A percentile compares a stretch with the other conserved stretches of the same genome.
Evolutionary conservation across 2,113 vertebrate genomes (phyloP).

Genomic region (Limnothrissa miodon): DNA sequence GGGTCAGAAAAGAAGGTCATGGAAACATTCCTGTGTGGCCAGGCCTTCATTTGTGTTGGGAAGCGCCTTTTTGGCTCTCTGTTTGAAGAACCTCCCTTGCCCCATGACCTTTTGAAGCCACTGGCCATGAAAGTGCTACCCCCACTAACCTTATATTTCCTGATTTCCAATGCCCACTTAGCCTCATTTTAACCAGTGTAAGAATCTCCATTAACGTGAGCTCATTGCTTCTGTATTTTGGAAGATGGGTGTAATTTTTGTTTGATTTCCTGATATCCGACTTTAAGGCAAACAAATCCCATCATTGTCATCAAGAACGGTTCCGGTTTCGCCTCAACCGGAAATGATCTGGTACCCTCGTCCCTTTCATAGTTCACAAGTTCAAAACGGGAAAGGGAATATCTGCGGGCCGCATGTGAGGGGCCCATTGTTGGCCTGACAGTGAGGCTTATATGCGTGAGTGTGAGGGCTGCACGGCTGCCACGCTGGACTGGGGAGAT

Average conservation of each 20-base stretch:
- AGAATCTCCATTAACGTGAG: neutral
- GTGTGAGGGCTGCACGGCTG: neutral
- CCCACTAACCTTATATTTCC: neutral
- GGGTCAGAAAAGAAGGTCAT: constrained; percentile 7
- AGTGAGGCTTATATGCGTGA: neutral
- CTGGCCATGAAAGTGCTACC: neutral
- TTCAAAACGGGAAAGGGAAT: constrained; percentile 11
- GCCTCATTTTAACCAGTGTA: neutral
- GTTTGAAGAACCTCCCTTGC: neutral
- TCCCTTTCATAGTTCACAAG: neutral
- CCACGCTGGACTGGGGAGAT: neutral
- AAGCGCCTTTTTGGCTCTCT: neutral
- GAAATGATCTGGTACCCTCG: neutral
- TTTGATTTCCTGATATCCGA: neutral
- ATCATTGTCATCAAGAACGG: neutral
- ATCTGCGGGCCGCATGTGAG: neutral
- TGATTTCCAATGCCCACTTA: no score
- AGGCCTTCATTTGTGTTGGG: neutral
- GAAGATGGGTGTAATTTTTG: neutral
- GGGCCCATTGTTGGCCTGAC: neutral
- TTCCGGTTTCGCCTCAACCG: neutral
- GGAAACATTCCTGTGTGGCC: constrained; percentile 8
- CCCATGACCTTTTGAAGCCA: neutral
- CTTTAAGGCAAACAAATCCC: neutral
- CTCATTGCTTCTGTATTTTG: neutral